Evolutionary conservation across 2,113 vertebrate species (phyloP), one percentile per base, ranked within the genome.

Genomic region (Delphinapterus leucas): DNA sequence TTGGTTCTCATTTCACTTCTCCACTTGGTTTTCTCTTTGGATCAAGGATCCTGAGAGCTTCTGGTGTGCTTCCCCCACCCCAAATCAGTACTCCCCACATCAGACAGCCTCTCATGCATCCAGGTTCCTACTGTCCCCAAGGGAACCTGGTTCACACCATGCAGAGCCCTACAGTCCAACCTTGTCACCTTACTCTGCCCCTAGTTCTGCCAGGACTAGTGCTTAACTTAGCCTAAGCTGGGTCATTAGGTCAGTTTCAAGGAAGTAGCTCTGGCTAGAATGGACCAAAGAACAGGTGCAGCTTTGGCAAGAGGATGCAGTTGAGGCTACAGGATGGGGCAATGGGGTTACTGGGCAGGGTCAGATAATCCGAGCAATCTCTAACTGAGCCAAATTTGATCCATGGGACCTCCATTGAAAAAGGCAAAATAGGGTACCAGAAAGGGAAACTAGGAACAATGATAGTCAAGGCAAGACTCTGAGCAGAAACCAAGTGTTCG

Each of bases 161-260:
- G 9, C 65, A 85, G 95, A 95, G 15, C 58, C 81, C 47, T 93
- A 12, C 1, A 88, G 65, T 90, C 74, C 74, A 95, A 82, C 44
- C 25, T 94, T 97, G 84, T 96, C 73, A 96, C 79, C 23, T 97
- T 93, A 80, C 71, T 44, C 71, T 95, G 44, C 18, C 70, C 65
- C 61, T 88, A 33, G 31, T 90, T 96, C 90, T 96, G 49, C 88
- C 88, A 96, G 44, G 3, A 36, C 17, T 80, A 61, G 49, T 84
- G 79, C 87, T 95, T 95, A 95, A 95, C 70, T 93, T 93, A 90
- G 76, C 71, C 65, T 60, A 93, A 94, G 67, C 21, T 68, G 81
- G 60, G 84, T 96, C 80, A 97, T 73, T 90, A 95, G 93, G 87
- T 94, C 70, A 85, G 44, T 96, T 96, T 96, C 65, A 97, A 95